Conservation (phyloP, 2,888 invertebrate species). For the Drosophila incognita region DNA sequence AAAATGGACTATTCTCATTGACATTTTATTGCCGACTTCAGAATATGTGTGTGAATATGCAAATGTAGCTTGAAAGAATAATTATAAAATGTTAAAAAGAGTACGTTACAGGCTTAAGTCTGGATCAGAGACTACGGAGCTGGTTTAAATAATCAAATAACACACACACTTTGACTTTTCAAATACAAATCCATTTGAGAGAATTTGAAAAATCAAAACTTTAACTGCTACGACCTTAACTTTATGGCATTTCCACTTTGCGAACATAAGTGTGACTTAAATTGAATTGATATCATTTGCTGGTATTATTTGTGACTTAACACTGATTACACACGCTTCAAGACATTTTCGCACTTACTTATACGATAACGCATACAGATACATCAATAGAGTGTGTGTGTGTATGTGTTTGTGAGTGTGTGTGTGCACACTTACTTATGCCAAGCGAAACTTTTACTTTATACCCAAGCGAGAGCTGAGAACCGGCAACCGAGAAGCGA, state of each 20-base stretch:
- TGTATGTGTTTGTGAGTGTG: not conserved
- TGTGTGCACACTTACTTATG: constrained; percentile 36
- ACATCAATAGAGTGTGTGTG: not conserved
- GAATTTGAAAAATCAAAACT: not conserved
- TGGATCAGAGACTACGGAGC: not conserved
- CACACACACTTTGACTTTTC: not conserved
- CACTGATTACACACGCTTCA: constrained; percentile 66
- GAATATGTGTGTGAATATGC: not conserved
- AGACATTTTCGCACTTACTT: constrained; percentile 55
- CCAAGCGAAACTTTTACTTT: constrained; percentile 62
- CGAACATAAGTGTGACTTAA: constrained; percentile 7
- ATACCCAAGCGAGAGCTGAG: constrained; percentile 46
- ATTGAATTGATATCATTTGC: constrained; percentile 55
- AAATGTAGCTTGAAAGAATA: not conserved
- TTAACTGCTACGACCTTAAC: not conserved
- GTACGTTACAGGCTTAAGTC: not conserved
- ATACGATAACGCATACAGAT: constrained; percentile 31
- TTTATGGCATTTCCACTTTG: constrained; percentile 9
- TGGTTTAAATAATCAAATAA: not conserved
- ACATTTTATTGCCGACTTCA: not conserved
- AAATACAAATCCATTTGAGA: not conserved
- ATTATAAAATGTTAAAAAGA: not conserved
- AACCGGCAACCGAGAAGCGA: constrained; percentile 43
- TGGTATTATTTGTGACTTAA: constrained; percentile 67
- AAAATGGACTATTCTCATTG: constrained; percentile 12